Conservation (phyloP, 2,888 invertebrate species). For the Malthinus flaveolus region DNA sequence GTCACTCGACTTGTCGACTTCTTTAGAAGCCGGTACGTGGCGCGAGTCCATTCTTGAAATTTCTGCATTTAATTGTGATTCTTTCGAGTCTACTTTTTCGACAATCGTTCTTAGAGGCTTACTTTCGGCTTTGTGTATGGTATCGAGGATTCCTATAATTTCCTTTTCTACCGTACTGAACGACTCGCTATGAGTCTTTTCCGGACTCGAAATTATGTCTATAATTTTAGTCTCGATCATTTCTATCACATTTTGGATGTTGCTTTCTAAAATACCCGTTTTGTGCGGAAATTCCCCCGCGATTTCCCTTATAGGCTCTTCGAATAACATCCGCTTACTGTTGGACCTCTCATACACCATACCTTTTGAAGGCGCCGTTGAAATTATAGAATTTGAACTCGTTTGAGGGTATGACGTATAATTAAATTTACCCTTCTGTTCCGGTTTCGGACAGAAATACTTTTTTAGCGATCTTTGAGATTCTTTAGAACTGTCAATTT, state of each 20-base stretch:
- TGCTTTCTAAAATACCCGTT: conserved; percentile 6
- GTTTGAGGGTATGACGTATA: too few relatives aligned
- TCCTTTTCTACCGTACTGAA: conserved; percentile 19
- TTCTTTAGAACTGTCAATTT: not conserved
- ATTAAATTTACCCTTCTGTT: not conserved
- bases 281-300: not conserved
- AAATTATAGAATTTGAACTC: too few relatives aligned
- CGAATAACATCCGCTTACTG: too few relatives aligned
- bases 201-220: conserved; percentile 19
- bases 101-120: conserved; percentile 8
- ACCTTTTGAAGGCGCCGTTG: too few relatives aligned
- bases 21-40: not conserved
- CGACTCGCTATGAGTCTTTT: conserved; percentile 12
- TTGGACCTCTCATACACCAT: too few relatives aligned
- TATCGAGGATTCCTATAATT: conserved; percentile 16
- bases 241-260: conserved; percentile 24
- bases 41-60: too few relatives aligned
- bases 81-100: not conserved
- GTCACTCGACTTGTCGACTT: not conserved
- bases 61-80: not conserved
- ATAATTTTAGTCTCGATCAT: conserved; percentile 25
- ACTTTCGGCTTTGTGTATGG: not conserved
- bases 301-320: not conserved
- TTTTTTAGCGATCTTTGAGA: not conserved
- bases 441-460: not conserved